phyloP scores from a whole-genome alignment of 2,797 vertebrate species.

The Merluccius polli region DNA sequence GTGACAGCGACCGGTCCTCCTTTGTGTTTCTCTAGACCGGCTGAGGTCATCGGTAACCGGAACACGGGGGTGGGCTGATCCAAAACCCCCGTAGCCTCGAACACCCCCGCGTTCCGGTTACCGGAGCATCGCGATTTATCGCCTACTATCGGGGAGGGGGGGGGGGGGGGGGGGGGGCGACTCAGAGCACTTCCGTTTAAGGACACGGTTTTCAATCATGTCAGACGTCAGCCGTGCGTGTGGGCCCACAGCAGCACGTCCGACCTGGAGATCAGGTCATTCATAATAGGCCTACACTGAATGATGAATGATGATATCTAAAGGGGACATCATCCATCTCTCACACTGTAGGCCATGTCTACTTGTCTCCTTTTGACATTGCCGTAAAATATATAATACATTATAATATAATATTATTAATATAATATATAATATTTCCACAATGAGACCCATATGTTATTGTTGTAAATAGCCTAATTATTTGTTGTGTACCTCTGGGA shows the following conservation, averaged over 20 bases:
- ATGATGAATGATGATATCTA: background rate
- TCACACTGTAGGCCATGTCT: background rate
- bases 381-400: too few relatives aligned
- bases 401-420: too few relatives aligned
- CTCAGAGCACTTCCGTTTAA: background rate
- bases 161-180: background rate
- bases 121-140: too few relatives aligned
- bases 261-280: background rate
- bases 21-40: background rate
- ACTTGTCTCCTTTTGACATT: background rate
- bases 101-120: background rate
- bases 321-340: background rate
- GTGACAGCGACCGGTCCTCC: slow-evolving; percentile 1
- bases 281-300: background rate
- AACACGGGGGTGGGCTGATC: background rate
- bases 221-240: too few relatives aligned
- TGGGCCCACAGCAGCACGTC: background rate
- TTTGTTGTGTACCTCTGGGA: background rate
- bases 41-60: background rate
- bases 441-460: background rate
- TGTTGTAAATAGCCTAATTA: background rate
- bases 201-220: background rate
- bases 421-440: background rate
- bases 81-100: background rate
- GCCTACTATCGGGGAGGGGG: background rate